A percentile compares a stretch with the other conserved stretches of the same genome.
Conservation (phyloP, 2,888 invertebrate genomes). For the Teleogryllus oceanicus region DNA sequence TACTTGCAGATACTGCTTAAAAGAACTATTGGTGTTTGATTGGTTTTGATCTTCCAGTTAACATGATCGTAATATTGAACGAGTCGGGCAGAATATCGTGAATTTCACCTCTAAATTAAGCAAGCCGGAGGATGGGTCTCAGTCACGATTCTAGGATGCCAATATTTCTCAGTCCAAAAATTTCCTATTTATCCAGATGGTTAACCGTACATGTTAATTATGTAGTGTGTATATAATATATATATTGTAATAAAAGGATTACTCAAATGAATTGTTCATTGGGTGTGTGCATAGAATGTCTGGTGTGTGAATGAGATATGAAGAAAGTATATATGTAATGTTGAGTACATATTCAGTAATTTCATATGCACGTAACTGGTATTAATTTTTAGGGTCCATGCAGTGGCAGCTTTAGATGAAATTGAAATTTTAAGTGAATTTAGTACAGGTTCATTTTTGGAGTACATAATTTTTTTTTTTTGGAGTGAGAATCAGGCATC, state of each 20-base stretch:
- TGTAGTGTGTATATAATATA: conserved; percentile 27
- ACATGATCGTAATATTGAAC: neutral
- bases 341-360: neutral
- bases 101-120: neutral
- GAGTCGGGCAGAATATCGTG: neutral
- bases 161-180: conserved; percentile 19
- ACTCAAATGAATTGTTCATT: conserved; percentile 27
- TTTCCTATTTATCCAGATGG: conserved; percentile 19
- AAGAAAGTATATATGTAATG: neutral
- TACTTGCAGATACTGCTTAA: conserved; percentile 23
- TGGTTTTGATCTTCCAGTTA: neutral
- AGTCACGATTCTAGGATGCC: neutral
- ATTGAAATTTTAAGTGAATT: neutral
- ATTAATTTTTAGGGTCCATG: conserved; percentile 18
- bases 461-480: neutral
- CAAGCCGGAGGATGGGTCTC: neutral
- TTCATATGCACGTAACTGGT: conserved; percentile 19
- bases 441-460: neutral
- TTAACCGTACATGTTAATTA: conserved; percentile 25
- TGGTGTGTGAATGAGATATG: conserved; percentile 34
- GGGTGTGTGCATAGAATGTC: conserved; percentile 33
- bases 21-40: neutral
- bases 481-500: neutral
- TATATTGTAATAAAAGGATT: conserved; percentile 21
- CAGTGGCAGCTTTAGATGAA: conserved; percentile 2